Percentiles rank a stretch among this genome's conserved stretches.
Conservation (phyloP, 1,140 invertebrate genomes). For the Ylistrum balloti region DNA sequence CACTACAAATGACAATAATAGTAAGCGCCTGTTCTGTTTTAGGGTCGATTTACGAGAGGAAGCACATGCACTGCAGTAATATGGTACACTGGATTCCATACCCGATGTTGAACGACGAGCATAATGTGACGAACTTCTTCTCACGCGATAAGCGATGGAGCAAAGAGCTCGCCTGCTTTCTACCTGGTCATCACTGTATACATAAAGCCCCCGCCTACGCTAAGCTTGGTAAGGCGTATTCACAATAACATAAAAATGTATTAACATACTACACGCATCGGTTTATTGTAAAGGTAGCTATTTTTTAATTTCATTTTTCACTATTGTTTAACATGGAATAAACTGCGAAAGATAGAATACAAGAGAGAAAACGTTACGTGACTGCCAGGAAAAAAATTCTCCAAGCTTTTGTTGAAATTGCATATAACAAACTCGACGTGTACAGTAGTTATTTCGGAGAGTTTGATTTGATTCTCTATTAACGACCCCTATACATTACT, state of each 20-base stretch:
- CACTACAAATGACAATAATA: too few relatives aligned
- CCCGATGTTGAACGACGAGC: slow-evolving; percentile 60
- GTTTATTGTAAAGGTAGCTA: too few relatives aligned
- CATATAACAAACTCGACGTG: too few relatives aligned
- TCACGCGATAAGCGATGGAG: slow-evolving; percentile 60
- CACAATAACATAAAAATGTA: too few relatives aligned
- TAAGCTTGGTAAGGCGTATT: background rate
- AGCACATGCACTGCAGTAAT: slow-evolving; percentile 68
- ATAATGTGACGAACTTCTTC: slow-evolving; percentile 64
- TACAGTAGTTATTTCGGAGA: too few relatives aligned
- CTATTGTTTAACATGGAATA: too few relatives aligned
- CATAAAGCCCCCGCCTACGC: slow-evolving; percentile 53
- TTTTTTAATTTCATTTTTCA: too few relatives aligned
- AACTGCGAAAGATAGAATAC: too few relatives aligned
- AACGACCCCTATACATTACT: background rate
- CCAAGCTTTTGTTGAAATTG: too few relatives aligned
- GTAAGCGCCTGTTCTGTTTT: slow-evolving; percentile 47
- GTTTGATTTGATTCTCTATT: background rate
- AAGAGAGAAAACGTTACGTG: too few relatives aligned
- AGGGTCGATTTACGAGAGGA: slow-evolving; percentile 67
- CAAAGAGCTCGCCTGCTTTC: slow-evolving; percentile 60
- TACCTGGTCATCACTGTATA: slow-evolving; percentile 67
- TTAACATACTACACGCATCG: too few relatives aligned
- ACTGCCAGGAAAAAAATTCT: too few relatives aligned
- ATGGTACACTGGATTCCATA: slow-evolving; percentile 71